These are phyloP conservation scores for Acestrorhynchus altus DNA, from an alignment of 2,797 vertebrate genomes.

Conservation along the genomic window DNA sequence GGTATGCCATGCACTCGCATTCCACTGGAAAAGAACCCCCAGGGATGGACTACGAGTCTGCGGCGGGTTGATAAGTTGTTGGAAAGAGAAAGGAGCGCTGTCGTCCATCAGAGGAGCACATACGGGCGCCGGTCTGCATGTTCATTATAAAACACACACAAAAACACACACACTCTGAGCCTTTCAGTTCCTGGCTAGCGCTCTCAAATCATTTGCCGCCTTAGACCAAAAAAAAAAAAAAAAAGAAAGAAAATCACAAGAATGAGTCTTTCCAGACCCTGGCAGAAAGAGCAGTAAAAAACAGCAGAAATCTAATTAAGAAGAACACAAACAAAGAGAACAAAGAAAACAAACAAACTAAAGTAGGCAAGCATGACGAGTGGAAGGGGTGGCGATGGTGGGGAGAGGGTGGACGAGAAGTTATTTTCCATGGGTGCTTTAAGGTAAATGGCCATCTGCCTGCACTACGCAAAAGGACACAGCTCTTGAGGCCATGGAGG, in stretches of 20 bases:
- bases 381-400: no score
- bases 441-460: conserved; percentile 18
- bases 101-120: conserved; percentile 14
- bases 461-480: neutral
- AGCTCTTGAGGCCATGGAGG: neutral
- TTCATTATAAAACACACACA: conserved; percentile 13
- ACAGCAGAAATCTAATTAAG: conserved; percentile 23
- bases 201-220: conserved; percentile 10
- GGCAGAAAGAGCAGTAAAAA: neutral
- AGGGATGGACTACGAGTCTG: conserved; percentile 38
- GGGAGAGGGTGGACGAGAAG: no score
- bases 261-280: conserved; percentile 7
- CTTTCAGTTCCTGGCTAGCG: neutral
- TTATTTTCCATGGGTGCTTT: neutral
- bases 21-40: conserved; percentile 10
- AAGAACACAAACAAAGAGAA: conserved; percentile 1
- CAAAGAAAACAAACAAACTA: conserved; percentile 10
- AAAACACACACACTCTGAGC: neutral
- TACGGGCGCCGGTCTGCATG: neutral
- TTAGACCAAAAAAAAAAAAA: neutral
- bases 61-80: conserved; percentile 49
- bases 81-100: conserved; percentile 25
- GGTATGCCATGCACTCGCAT: conserved; percentile 16
- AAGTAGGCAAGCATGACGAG: neutral
- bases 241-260: neutral